Base-by-base conservation (phyloP, 2,797 vertebrate species). In the Thamnophis elegans region DNA sequence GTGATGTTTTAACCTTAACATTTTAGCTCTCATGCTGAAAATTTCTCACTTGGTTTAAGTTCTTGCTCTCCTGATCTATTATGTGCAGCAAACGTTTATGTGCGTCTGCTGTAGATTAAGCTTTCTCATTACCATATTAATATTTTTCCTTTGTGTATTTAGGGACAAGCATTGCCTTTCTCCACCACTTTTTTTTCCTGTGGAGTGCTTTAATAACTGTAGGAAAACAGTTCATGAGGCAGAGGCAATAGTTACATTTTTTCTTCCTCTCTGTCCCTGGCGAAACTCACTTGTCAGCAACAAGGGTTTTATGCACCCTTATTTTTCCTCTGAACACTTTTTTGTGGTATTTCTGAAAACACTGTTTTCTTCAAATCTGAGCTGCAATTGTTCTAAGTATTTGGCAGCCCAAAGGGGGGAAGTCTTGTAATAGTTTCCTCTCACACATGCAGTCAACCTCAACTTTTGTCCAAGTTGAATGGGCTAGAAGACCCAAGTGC, bases 131-230 rank as follows among this genome's bases (percentile, higher is more conserved):
- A 78, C 56, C 87, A 91, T 92, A 91, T 1, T 0, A n/a, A 89
- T 88, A 59, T 42, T 85, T 92, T 92, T 5, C 28, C 90, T 93
- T 94, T 18, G 20, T 22, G 89, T 94, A 93, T 91, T 91, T 93
- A 62, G 54, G 47, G 87, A 22, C 47, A 51, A 87, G 92, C 32
- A 58, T 73, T 9, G 1, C 55, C 32, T 0, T 16, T 36, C 28
- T 56, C 54, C 22, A 42, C 32, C 22, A 56, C 0, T 22, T 65
- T n/a, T 65, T 68, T 10, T 25, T 55, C 13, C 20, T 20, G 28
- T 68, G 88, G 65, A 54, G 11, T 53, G 60, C 28, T n/a, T 68
- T 68, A 22, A 82, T 51, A 28, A 26, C 13, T 68, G 10, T 14
- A 82, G 73, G 73, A 82, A 82, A 82, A 82, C 36, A 82, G 78